Conservation (phyloP, 2,113 vertebrate genomes). For the Hepsetus odoe region DNA sequence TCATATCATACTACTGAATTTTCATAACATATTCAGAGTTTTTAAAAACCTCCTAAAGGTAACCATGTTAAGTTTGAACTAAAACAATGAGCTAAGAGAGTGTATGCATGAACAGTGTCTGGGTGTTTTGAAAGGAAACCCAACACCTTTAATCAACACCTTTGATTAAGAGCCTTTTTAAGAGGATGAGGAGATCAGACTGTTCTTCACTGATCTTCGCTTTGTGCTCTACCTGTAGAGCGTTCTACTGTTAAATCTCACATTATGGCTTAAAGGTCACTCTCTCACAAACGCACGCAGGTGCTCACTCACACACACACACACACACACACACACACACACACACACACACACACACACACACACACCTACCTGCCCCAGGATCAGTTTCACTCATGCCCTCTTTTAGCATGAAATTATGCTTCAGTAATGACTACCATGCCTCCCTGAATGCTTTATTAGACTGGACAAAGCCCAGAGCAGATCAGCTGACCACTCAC, state of each 20-base stretch:
- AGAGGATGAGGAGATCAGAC: constrained; percentile 35
- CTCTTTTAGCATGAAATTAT: constrained; percentile 52
- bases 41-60: too few species aligned
- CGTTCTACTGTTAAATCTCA: constrained; percentile 47
- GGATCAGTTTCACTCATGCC: constrained; percentile 7
- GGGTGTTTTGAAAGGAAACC: constrained; percentile 31
- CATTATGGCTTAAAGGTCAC: constrained; percentile 53
- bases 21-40: too few species aligned
- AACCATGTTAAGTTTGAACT: too few species aligned
- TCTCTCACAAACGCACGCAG: constrained; percentile 17
- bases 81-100: too few species aligned
- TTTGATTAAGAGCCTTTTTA: constrained; percentile 39
- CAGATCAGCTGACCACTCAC: background rate
- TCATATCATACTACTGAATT: too few species aligned
- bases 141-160: constrained; percentile 49
- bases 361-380: constrained; percentile 36
- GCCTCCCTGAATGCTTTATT: constrained; percentile 23
- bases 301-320: constrained; percentile 34
- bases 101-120: background rate
- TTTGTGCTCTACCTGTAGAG: constrained; percentile 42
- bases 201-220: constrained; percentile 46
- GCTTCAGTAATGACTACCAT: constrained; percentile 3
- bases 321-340: constrained; percentile 23
- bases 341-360: constrained; percentile 22
- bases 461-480: constrained; percentile 19